Evolutionary conservation across 2,888 invertebrate genomes (phyloP), one percentile per base, ranked within the genome.

Genomic region (Ashinkailepas kermadecensis): DNA sequence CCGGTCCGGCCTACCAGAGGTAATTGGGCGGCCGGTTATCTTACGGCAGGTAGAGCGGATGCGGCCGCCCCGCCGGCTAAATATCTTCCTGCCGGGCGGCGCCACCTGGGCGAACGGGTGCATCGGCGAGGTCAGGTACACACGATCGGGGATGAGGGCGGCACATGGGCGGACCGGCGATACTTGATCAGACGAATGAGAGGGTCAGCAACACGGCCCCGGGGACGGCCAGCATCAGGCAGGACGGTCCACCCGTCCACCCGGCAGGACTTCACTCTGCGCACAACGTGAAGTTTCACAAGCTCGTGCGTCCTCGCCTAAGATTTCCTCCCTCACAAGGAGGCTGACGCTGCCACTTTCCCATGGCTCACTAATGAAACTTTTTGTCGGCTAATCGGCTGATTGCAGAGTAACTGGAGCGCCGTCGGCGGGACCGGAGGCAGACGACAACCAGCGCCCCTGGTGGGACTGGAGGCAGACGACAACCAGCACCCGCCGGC

Each of bases 31-130:
- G 70, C 18, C 59, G 59, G 70, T 54, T 70, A 70, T 70, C 70
- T 70, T 25, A 4, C 70, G 70, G 70, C 70, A 39, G 70, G 70
- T 70, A 70, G 70, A 70, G 25, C 70, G 70, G 70, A 70, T 70
- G 70, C 70, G 70, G 70, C 18, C 39, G 12, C 39, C 39, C 70
- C 70, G 70, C 39, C 54, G 70, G 70, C 39, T 54, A 70, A 70
- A 70, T 70, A 70, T 54, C 70, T 70, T 70, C 70, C 70, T 54
- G 39, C 54, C 70, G 12, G 23, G 67, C n/a, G 39, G 12, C 70
- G 18, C 39, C 70, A 67, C 67, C 67, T 67, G 15, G 54, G 54
- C 13, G n/a, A 21, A 3, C 12, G 67, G n/a, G n/a, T 6, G 67
- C 67, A 64, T 10, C 18, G 67, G 67, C 25, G 67, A 25, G 23